Evolutionary conservation across 2,888 invertebrate species (phyloP), one percentile per base, ranked within the genome.

Genomic region (Tenodera sinensis): DNA sequence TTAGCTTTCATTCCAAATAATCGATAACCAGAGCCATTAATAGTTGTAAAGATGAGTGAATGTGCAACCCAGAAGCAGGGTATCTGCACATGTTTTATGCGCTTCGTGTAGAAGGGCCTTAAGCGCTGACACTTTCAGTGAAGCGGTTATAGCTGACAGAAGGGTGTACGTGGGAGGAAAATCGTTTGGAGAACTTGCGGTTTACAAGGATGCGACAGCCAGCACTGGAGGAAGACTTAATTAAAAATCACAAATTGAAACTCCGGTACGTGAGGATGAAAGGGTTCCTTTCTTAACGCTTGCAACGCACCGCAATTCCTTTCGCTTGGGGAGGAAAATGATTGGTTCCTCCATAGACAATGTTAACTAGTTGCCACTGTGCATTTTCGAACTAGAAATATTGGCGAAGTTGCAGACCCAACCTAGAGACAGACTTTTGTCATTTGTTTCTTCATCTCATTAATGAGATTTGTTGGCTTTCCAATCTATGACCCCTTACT

Each of bases 191-290:
- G 84, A 84, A 34, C n/a, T 84, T 85, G 85, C 54, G 85, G 85
- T 85, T 85, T 85, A 54, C 25, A 27, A 85, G 85, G 85, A 47
- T 85, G 54, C 85, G 47, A 47, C 54, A 71, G 54, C 42, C n/a
- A 85, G 47, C n/a, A 54, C 85, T n/a, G 27, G 27, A 85, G 85
- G 85, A 85, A 85, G 85, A 85, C 85, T 85, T 85, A 85, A 85
- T 85, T 85, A 85, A 85, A 85, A 85, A 85, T 85, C 85, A 85
- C 85, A 85, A 85, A 85, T 85, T 85, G 85, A 85, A 85, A 85
- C 47, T 85, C 85, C 54, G 85, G 14, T 34, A 25, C 34, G 34
- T 34, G 28, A n/a, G 27, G 85, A 85, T 54, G 85, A 47, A 85
- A 54, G 54, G 27, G 20, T 54, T 54, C n/a, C 85, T 27, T 54